A percentile compares a stretch with the other conserved stretches of the same genome.
These are phyloP conservation scores for Progne subis DNA, from an alignment of 2,113 vertebrate species.

Conservation along the genomic window DNA sequence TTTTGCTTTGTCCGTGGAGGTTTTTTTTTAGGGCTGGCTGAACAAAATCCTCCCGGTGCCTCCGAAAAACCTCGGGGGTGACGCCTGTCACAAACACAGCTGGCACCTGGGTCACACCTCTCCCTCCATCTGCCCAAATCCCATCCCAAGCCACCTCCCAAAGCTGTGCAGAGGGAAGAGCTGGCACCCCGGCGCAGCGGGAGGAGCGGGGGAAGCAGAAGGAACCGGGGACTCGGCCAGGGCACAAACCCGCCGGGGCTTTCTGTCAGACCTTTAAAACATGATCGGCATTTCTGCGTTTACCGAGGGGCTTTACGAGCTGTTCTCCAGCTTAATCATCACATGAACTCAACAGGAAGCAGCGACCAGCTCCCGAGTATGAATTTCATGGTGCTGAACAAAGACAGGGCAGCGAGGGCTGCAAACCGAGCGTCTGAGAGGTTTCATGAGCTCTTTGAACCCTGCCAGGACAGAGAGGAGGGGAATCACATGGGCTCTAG, in stretches of 20 bases:
- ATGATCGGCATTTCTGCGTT: background rate
- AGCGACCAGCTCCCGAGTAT: background rate
- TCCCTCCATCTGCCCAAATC: background rate
- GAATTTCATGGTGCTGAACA: background rate
- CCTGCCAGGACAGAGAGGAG: background rate
- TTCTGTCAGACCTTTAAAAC: background rate
- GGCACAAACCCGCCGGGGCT: background rate
- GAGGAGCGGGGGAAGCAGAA: no score
- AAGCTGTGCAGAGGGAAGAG: background rate
- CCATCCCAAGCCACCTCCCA: background rate
- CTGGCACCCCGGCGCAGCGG: background rate
- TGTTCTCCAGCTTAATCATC: background rate
- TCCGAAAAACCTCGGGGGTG: rapidly evolving
- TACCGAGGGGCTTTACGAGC: background rate
- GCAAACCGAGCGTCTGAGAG: background rate
- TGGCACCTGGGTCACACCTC: background rate
- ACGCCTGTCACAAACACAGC: rapidly evolving
- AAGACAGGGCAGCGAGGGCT: background rate
- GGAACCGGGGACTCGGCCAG: rapidly evolving
- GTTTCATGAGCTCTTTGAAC: background rate
- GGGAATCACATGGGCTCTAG: background rate
- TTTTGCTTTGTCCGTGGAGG: background rate
- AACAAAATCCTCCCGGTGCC: background rate
- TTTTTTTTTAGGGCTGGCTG: background rate
- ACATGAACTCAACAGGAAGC: background rate